phyloP scores from a whole-genome alignment of 2,888 invertebrate genomes.

The Platerodrilus igneus region DNA sequence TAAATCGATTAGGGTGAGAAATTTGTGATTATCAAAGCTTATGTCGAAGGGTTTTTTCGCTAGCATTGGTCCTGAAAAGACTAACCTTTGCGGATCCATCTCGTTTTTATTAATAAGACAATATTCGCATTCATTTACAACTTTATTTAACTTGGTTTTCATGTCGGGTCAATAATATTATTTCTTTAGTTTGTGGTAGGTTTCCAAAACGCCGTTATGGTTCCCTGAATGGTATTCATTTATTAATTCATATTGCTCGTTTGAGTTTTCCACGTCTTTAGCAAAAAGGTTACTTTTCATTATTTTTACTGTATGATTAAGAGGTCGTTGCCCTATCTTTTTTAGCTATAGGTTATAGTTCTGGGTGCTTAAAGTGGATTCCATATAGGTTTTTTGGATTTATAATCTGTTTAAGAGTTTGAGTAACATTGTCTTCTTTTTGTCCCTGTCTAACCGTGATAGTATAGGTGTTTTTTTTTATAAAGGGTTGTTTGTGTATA shows the following conservation, averaged over 20 bases:
- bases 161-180: slow-evolving; percentile 23
- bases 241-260: slow-evolving; percentile 16
- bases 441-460: slow-evolving; percentile 1
- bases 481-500: background rate
- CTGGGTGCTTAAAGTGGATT: slow-evolving; percentile 11
- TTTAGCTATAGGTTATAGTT: slow-evolving; percentile 6
- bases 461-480: background rate
- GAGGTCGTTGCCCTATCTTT: slow-evolving; percentile 4
- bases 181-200: slow-evolving; percentile 15
- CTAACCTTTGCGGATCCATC: slow-evolving; percentile 14
- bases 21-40: background rate
- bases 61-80: slow-evolving; percentile 11
- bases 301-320: slow-evolving; percentile 14
- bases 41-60: slow-evolving; percentile 17
- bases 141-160: slow-evolving; percentile 22
- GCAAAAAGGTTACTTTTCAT: slow-evolving; percentile 16
- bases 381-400: slow-evolving; percentile 12
- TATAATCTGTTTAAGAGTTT: slow-evolving; percentile 8
- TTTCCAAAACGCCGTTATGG: slow-evolving; percentile 23
- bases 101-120: slow-evolving; percentile 15
- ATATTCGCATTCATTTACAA: slow-evolving; percentile 9
- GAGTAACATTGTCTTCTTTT: slow-evolving; percentile 1
- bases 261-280: slow-evolving; percentile 16
- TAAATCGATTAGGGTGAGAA: background rate
- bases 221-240: slow-evolving; percentile 18